phyloP scores from a whole-genome alignment of 1,140 invertebrate species.

The Bombus sibiricus region DNA sequence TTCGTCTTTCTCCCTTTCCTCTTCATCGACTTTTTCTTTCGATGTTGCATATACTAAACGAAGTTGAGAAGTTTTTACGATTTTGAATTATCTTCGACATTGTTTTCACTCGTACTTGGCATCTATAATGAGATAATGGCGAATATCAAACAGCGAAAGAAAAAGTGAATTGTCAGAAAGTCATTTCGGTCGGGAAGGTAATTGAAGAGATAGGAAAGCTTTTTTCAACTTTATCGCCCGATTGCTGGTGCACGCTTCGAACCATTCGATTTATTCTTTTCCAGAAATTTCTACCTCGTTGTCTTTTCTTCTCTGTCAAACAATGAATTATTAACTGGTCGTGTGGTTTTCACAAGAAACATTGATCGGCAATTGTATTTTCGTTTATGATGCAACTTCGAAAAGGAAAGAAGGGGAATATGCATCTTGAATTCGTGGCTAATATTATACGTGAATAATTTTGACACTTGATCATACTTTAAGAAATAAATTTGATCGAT shows the following conservation, averaged over 20 bases:
- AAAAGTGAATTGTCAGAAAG: neutral
- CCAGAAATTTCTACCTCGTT: neutral
- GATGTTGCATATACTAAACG: neutral
- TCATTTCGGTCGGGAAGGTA: neutral
- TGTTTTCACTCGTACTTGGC: neutral
- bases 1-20: neutral
- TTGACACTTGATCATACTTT: neutral
- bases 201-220: neutral
- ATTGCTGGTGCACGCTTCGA: neutral
- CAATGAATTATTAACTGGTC: neutral
- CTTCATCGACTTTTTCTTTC: too few species aligned
- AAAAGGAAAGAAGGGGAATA: neutral
- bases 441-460: neutral
- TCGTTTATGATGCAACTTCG: neutral
- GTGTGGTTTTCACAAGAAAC: neutral
- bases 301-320: neutral
- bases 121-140: neutral
- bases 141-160: neutral
- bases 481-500: neutral
- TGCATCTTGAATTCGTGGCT: neutral
- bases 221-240: neutral
- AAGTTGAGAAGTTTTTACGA: slow-evolving; percentile 28
- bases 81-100: neutral
- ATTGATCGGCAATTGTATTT: too few species aligned
- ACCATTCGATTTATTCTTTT: neutral